A percentile compares a stretch with the other conserved stretches of the same genome.
Evolutionary conservation across 2,113 vertebrate species (phyloP).

Genomic region (Talpa occidentalis): DNA sequence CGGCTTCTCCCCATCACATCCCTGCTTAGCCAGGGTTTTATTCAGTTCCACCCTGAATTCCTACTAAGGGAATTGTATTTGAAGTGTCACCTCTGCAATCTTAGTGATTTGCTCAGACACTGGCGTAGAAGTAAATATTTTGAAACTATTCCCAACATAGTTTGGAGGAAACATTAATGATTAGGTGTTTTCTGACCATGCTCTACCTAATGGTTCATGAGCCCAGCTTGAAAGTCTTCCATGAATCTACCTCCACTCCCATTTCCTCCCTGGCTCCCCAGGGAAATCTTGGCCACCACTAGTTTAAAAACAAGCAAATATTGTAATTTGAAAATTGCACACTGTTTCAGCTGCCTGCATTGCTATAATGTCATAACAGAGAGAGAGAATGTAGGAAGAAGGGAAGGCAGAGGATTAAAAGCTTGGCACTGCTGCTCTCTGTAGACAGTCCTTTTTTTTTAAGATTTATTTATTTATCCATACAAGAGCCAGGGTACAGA

Average conservation of each 20-base stretch:
- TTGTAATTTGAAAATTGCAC: background rate
- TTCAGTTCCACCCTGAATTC: too few species aligned
- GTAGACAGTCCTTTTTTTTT: background rate
- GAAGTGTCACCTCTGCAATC: too few species aligned
- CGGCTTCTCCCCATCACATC: too few species aligned
- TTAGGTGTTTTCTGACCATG: background rate
- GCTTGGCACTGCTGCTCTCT: fast-evolving
- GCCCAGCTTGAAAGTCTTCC: background rate
- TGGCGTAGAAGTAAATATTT: background rate
- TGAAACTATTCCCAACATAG: background rate
- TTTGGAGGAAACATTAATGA: background rate
- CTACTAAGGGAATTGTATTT: too few species aligned
- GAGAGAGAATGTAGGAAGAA: background rate
- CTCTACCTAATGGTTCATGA: background rate
- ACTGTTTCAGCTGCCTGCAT: background rate
- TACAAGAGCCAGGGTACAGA: too few species aligned
- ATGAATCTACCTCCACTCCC: background rate
- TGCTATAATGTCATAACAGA: background rate
- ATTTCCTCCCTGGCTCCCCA: too few species aligned
- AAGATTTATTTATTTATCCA: too few species aligned
- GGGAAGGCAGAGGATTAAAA: too few species aligned
- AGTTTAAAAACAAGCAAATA: too few species aligned
- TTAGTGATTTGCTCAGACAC: background rate
- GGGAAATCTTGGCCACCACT: background rate
- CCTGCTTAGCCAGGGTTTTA: too few species aligned